Percentiles rank a stretch among this genome's conserved stretches.
phyloP scores from a whole-genome alignment of 2,113 vertebrate genomes.

The Geococcyx californianus region DNA sequence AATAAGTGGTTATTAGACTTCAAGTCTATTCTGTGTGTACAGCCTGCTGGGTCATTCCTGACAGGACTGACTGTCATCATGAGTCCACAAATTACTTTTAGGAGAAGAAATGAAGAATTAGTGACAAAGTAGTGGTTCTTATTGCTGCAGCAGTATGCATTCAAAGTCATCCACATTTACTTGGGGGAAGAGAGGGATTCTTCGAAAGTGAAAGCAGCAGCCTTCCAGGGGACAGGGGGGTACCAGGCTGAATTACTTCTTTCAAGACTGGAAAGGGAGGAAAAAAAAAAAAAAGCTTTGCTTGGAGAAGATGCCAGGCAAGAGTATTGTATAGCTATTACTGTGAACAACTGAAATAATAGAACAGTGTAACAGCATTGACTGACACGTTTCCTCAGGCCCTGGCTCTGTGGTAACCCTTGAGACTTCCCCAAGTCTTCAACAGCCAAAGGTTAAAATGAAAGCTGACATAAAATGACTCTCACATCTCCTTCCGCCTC shows the following conservation, averaged over 20 bases:
- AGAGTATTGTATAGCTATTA: neutral
- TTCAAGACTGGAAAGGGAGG: neutral
- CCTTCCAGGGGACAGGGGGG: neutral
- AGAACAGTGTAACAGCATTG: neutral
- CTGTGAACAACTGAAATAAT: neutral
- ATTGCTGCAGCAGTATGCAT: neutral
- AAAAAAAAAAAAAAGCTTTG: neutral
- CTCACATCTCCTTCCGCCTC: neutral
- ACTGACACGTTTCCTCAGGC: neutral
- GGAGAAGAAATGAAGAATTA: neutral
- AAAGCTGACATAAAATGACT: neutral
- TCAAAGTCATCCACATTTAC: neutral
- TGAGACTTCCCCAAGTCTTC: neutral
- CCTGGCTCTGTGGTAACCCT: neutral
- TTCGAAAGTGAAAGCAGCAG: neutral
- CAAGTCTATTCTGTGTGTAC: too few species aligned
- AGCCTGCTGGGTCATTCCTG: neutral
- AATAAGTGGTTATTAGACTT: neutral
- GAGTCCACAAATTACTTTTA: neutral
- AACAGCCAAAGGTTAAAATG: neutral
- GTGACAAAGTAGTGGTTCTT: neutral
- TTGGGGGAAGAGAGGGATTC: neutral
- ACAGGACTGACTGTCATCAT: neutral
- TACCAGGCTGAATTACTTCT: neutral
- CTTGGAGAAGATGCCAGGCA: neutral